phyloP scores from a whole-genome alignment of 2,113 vertebrate species.

The Bettongia penicillata region DNA sequence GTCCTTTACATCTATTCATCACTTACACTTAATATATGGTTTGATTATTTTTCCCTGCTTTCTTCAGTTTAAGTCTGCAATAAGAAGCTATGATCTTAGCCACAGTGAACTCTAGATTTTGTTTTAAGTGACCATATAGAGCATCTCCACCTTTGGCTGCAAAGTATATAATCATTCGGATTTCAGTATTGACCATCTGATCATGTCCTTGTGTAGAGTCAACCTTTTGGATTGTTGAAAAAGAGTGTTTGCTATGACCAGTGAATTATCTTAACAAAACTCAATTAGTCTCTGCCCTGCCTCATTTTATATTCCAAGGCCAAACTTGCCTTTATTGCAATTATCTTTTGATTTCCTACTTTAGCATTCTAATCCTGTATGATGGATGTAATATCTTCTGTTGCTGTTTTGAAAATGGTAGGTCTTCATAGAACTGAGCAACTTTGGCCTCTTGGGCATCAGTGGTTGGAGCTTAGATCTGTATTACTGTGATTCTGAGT shows the following conservation, averaged over 20 bases:
- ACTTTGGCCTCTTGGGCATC: not conserved
- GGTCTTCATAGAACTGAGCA: not conserved
- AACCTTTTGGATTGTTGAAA: not conserved
- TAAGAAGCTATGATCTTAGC: not conserved
- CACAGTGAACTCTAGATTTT: not conserved
- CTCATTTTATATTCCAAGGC: not conserved
- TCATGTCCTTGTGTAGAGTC: not conserved
- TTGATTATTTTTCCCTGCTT: not conserved
- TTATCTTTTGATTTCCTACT: not conserved
- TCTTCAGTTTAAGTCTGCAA: not conserved
- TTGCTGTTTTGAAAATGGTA: not conserved
- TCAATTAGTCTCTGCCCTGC: not conserved
- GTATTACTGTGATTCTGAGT: too few species aligned
- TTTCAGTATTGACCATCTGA: not conserved
- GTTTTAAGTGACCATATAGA: not conserved
- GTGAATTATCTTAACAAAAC: not conserved
- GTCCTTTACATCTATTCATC: not conserved
- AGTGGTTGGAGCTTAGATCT: not conserved
- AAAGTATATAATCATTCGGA: not conserved
- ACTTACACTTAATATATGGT: not conserved
- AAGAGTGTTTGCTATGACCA: not conserved
- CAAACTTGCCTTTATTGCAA: not conserved
- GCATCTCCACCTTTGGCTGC: not conserved
- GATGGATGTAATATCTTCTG: not conserved
- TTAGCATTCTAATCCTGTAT: not conserved